These are phyloP conservation scores for Zaprionus nigranus DNA, from an alignment of 1,140 invertebrate species.

Conservation along the genomic window DNA sequence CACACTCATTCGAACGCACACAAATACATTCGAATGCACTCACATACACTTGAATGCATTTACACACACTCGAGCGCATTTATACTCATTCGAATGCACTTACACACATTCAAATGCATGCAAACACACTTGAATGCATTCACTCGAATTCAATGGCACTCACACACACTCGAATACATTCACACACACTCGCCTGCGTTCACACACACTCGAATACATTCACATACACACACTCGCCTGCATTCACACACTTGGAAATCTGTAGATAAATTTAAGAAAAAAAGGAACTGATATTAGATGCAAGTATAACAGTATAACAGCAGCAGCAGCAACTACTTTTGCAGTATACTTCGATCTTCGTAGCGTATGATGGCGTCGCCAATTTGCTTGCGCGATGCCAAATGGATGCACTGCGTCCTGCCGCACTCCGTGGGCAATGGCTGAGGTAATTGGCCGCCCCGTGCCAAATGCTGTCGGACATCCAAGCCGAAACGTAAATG, in stretches of 20 bases:
- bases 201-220: neutral
- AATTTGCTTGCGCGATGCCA: constrained; percentile 83
- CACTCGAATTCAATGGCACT: too few species aligned
- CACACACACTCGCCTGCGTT: neutral
- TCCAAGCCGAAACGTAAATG: constrained; percentile 76
- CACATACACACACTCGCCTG: too few species aligned
- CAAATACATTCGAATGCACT: too few species aligned
- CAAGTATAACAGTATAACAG: constrained; percentile 42
- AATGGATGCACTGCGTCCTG: constrained; percentile 72
- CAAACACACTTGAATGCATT: too few species aligned
- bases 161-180: too few species aligned
- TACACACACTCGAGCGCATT: too few species aligned
- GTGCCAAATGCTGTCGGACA: constrained; percentile 62
- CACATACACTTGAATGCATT: too few species aligned
- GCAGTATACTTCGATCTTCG: constrained; percentile 80
- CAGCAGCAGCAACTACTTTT: constrained; percentile 60
- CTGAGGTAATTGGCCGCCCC: constrained; percentile 45
- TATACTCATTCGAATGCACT: too few species aligned
- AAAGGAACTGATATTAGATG: constrained; percentile 66
- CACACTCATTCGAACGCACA: too few species aligned
- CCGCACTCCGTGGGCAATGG: constrained; percentile 43
- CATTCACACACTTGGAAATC: constrained; percentile 13
- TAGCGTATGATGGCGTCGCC: constrained; percentile 83
- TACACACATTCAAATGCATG: too few species aligned
- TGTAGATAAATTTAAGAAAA: constrained; percentile 32